Percentiles rank a stretch among this genome's conserved stretches.
These are phyloP conservation scores for Clarias gariepinus DNA, from an alignment of 2,113 vertebrate genomes.

Conservation along the genomic window DNA sequence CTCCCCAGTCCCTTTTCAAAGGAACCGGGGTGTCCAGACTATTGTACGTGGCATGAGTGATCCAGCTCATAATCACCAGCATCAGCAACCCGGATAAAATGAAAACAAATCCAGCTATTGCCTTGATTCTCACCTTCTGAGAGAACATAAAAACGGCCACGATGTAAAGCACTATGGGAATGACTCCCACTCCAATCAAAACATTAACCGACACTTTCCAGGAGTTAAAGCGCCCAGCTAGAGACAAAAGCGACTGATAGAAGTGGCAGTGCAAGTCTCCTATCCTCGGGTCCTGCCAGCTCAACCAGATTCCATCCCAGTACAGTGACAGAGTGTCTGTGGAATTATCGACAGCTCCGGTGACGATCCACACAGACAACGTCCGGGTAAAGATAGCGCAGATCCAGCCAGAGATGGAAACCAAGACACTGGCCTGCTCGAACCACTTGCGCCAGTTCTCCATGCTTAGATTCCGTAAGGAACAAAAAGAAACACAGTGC, in stretches of 20 bases:
- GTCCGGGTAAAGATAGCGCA: constrained; percentile 76
- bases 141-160: constrained; percentile 76
- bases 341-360: constrained; percentile 71
- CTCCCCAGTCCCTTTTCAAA: constrained; percentile 79
- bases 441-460: constrained; percentile 45
- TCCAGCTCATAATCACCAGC: constrained; percentile 83
- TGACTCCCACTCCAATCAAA: constrained; percentile 65
- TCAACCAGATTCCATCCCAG: constrained; percentile 93
- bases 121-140: constrained; percentile 61
- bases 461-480: constrained; percentile 62
- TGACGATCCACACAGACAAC: constrained; percentile 87
- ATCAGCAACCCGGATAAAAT: constrained; percentile 72
- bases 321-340: constrained; percentile 81
- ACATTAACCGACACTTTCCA: constrained; percentile 80
- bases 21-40: constrained; percentile 75
- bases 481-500: constrained; percentile 48
- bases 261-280: constrained; percentile 88
- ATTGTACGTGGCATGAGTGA: constrained; percentile 75
- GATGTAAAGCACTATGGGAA: constrained; percentile 67
- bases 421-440: constrained; percentile 61
- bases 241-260: constrained; percentile 82
- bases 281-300: constrained; percentile 80
- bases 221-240: constrained; percentile 78
- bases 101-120: constrained; percentile 73
- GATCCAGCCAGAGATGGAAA: constrained; percentile 67